These are phyloP conservation scores for Drosophila picticornis DNA, from an alignment of 2,888 invertebrate species.

Conservation along the genomic window DNA sequence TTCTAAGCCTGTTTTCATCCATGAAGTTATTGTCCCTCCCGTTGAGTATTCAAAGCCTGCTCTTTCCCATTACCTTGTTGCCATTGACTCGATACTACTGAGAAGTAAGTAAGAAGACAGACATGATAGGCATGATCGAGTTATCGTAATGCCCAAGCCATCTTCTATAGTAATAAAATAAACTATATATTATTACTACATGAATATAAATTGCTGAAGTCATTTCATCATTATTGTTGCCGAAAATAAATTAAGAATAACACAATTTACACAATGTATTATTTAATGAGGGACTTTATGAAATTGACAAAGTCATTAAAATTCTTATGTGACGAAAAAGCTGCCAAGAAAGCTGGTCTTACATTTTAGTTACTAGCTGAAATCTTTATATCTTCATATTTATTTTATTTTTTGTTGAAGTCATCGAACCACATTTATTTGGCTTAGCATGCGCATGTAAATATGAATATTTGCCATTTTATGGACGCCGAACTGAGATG, in stretches of 20 bases:
- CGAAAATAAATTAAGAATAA: background rate
- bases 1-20: background rate
- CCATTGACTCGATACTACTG: no score
- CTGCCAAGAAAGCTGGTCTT: background rate
- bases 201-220: background rate
- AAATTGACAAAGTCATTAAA: background rate
- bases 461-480: conserved; percentile 16
- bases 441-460: conserved; percentile 5
- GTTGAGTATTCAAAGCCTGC: no score
- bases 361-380: background rate
- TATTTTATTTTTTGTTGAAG: background rate
- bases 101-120: background rate
- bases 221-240: background rate
- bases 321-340: background rate
- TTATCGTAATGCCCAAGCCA: background rate
- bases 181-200: background rate
- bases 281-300: background rate
- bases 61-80: no score
- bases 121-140: background rate
- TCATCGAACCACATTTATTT: background rate
- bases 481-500: conserved; percentile 11
- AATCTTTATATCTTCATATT: background rate
- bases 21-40: no score
- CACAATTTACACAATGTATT: background rate
- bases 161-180: background rate